Base-by-base conservation (phyloP, 2,113 vertebrate species). In the Peromyscus californicus region DNA sequence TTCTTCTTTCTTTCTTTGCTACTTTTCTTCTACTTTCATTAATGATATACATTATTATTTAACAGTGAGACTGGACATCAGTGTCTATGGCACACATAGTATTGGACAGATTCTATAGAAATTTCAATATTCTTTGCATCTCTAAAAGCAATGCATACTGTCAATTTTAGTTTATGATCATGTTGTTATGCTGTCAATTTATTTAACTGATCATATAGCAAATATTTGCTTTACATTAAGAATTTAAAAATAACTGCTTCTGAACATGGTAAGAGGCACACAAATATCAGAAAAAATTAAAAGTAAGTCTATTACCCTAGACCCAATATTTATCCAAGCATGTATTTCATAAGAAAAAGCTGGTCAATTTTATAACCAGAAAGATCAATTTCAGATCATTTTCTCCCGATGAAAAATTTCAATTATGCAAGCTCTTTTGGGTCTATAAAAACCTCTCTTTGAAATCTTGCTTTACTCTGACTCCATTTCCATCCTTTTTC, bases 381-480 rank as follows among this genome's bases (percentile, higher is more conserved):
- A 98, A 97, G 93, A 98, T 97, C 93, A 78, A 93, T 93, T 97
- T 59, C 95, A 98, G 90, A 98, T 98, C 90, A 98, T 82, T 86
- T 75, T 97, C 42, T 96, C 59, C 59, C 87, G 24, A 91, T 42
- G n/a, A 98, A 96, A 97, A 97, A 69, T 95, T 98, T 97, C 97
- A 97, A 69, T 97, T 98, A 96, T 86, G 33, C 69, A 89, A 98
- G 45, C 29, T 92, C 74, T 97, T 97, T 93, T 79, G 39, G 61
- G 96, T 88, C 61, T 76, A 96, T 97, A 69, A 96, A 84, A 98
- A 65, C 33, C 0, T 86, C 57, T 96, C 54, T 74, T 88, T 80
- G 87, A 63, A 74, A 91, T 88, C 82, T 74, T 94, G 39, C 39
- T 69, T 89, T n/a, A 96, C 39, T 97, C 48, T 79, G 17, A 39